Conservation (phyloP, 1,140 invertebrate species). For the Lepidurus apus region DNA sequence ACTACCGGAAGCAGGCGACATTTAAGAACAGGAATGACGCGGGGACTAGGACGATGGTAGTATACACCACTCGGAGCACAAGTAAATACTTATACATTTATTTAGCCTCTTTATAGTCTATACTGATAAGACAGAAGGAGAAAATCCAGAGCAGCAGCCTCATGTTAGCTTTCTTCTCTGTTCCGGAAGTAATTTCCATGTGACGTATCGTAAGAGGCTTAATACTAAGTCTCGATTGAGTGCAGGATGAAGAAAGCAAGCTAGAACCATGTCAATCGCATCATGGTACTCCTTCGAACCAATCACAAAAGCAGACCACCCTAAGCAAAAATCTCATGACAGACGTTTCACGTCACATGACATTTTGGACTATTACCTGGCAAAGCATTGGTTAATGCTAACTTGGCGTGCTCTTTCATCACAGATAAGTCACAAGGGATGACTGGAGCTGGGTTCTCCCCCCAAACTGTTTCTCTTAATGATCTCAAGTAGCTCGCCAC, state of each 20-base stretch:
- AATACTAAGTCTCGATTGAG: conserved; percentile 29
- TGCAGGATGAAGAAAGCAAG: conserved; percentile 10
- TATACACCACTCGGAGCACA: neutral
- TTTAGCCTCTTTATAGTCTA: neutral
- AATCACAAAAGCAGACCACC: conserved; percentile 18
- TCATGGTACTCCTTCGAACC: conserved; percentile 17
- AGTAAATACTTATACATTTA: neutral
- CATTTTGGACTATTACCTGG: neutral
- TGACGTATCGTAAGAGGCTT: conserved; percentile 5
- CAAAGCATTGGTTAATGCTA: conserved; percentile 3
- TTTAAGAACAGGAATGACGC: conserved; percentile 15
- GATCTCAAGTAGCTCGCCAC: conserved; percentile 37
- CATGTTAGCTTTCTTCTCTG: neutral
- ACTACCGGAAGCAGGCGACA: conserved; percentile 17
- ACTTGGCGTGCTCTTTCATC: conserved; percentile 6
- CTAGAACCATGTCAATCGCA: conserved; percentile 23
- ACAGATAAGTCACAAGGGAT: neutral
- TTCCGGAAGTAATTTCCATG: conserved; percentile 12
- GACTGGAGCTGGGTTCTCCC: conserved; percentile 38
- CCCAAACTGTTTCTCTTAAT: conserved; percentile 42
- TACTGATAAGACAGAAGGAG: neutral
- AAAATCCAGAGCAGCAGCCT: neutral
- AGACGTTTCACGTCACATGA: neutral
- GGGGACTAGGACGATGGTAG: neutral
- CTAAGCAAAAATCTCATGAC: neutral